Evolutionary conservation across 2,797 vertebrate species (phyloP).

Genomic region (Lepidocolaptes lacrymiger): DNA sequence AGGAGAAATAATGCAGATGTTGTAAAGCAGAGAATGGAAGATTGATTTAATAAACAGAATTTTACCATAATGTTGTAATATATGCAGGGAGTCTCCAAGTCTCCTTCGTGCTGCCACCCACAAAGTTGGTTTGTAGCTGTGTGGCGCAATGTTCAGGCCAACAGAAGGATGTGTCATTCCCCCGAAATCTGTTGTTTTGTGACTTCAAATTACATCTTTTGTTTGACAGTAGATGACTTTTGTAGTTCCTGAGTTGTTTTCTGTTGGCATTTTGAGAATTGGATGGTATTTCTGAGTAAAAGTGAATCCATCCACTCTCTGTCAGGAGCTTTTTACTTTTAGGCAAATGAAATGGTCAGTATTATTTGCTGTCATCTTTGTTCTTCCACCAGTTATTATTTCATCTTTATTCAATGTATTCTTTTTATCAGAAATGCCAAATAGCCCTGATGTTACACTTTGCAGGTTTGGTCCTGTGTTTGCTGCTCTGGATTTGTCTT

Average conservation of each 20-base stretch:
- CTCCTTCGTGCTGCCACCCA: constrained; percentile 50
- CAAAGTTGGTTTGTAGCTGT: constrained; percentile 36
- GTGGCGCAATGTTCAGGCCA: constrained; percentile 12
- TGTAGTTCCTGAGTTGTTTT: constrained; percentile 2
- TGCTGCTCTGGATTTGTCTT: background rate
- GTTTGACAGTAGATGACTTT: background rate
- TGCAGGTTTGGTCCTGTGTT: background rate
- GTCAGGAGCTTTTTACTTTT: background rate
- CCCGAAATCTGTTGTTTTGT: constrained; percentile 10
- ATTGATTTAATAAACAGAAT: constrained; percentile 7
- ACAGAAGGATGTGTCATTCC: constrained; percentile 16
- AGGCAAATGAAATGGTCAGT: background rate
- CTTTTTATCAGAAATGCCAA: background rate
- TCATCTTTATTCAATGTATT: background rate
- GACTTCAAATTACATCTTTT: constrained; percentile 15
- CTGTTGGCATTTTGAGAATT: constrained; percentile 31
- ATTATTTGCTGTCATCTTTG: background rate
- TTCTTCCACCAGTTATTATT: background rate
- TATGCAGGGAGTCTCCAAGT: constrained; percentile 4
- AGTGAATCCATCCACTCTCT: background rate
- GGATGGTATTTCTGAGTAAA: background rate
- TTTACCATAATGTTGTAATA: constrained; percentile 26
- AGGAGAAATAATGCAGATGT: background rate
- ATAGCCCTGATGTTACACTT: background rate
- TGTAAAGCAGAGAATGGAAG: constrained; percentile 12